These are phyloP conservation scores for Diaperis boleti DNA, from an alignment of 2,888 invertebrate genomes.

Conservation along the genomic window DNA sequence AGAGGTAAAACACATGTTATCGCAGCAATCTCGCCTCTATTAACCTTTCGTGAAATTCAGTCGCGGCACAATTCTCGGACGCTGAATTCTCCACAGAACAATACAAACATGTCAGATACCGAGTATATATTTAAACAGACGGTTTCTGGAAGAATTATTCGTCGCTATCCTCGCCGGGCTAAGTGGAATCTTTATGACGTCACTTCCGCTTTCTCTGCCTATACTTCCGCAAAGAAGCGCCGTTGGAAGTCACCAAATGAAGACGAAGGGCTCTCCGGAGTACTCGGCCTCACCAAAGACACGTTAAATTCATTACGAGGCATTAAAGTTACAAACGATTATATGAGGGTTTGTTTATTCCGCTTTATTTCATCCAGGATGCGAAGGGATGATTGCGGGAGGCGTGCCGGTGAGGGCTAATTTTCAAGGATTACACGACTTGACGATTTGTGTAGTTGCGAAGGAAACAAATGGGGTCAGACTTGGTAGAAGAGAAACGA, in stretches of 20 bases:
- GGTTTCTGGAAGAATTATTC: slow-evolving; percentile 55
- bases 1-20: slow-evolving; percentile 21
- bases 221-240: slow-evolving; percentile 47
- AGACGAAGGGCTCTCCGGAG: slow-evolving; percentile 54
- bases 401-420: slow-evolving; percentile 7
- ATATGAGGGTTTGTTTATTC: slow-evolving; percentile 49
- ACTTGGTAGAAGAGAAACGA: too few relatives aligned
- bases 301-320: slow-evolving; percentile 56
- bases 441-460: slow-evolving; percentile 1
- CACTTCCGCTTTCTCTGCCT: slow-evolving; percentile 49
- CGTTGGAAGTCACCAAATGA: slow-evolving; percentile 54
- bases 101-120: slow-evolving; percentile 23
- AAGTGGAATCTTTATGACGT: slow-evolving; percentile 58
- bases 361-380: slow-evolving; percentile 45
- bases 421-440: slow-evolving; percentile 14
- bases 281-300: slow-evolving; percentile 49
- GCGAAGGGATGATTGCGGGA: slow-evolving; percentile 25
- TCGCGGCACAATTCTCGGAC: slow-evolving; percentile 16
- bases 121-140: slow-evolving; percentile 54
- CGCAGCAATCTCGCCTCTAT: slow-evolving; percentile 25
- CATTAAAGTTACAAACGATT: slow-evolving; percentile 56
- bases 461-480: too few relatives aligned
- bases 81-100: slow-evolving; percentile 26
- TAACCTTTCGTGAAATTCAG: slow-evolving; percentile 31
- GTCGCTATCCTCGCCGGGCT: slow-evolving; percentile 49